Percentiles rank a stretch among this genome's conserved stretches.
Conservation (phyloP, 2,113 vertebrate species). For the Poecilia latipinna region DNA sequence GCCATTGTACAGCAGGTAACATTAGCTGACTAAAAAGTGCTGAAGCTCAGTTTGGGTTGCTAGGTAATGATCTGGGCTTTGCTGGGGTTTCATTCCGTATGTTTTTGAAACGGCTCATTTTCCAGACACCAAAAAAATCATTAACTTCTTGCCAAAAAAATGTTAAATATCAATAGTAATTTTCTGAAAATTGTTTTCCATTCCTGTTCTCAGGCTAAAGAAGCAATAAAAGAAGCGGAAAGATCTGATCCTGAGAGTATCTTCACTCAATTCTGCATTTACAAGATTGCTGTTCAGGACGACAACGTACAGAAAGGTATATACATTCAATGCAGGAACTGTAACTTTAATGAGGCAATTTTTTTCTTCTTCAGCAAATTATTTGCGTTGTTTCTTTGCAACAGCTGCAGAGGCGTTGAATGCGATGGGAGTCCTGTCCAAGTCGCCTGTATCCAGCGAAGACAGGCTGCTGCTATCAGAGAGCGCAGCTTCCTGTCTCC, state of each 20-base stretch:
- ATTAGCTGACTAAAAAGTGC: too few relatives aligned
- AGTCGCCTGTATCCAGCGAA: conserved; percentile 47
- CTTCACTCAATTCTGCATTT: conserved; percentile 89
- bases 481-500: conserved; percentile 75
- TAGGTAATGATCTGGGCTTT: too few relatives aligned
- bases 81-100: too few relatives aligned
- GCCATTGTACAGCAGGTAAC: too few relatives aligned
- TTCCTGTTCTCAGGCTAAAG: conserved; percentile 85
- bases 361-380: conserved; percentile 1
- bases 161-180: neutral
- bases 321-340: neutral
- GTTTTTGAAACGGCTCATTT: too few relatives aligned
- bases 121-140: too few relatives aligned
- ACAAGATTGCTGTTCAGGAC: conserved; percentile 88
- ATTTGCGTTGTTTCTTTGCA: conserved; percentile 43
- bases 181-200: too few relatives aligned
- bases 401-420: conserved; percentile 83
- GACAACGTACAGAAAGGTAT: conserved; percentile 82
- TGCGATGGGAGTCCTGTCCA: conserved; percentile 77
- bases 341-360: neutral
- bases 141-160: too few relatives aligned
- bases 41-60: too few relatives aligned
- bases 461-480: conserved; percentile 69
- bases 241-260: conserved; percentile 85
- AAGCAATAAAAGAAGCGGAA: conserved; percentile 86